Conservation (phyloP, 2,888 invertebrate species). For the Mycalesis mineus region DNA sequence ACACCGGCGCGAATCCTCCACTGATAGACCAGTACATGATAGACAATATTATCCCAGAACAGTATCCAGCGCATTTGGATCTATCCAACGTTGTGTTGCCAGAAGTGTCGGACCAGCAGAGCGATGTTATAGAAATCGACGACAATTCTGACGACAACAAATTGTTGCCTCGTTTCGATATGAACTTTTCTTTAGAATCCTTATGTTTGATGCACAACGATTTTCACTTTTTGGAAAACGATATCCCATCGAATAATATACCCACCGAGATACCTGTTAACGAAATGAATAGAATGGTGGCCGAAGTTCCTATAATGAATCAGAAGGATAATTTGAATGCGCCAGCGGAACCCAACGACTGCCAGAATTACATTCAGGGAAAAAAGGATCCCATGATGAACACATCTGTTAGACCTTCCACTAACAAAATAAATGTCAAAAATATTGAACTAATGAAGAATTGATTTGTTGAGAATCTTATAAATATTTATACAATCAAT, state of each 20-base stretch:
- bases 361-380: conserved; percentile 58
- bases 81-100: conserved; percentile 55
- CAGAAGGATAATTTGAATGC: conserved; percentile 53
- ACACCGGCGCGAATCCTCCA: conserved; percentile 47
- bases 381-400: conserved; percentile 74
- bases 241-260: conserved; percentile 47
- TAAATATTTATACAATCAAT: too few species aligned
- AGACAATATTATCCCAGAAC: conserved; percentile 66
- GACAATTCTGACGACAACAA: conserved; percentile 72
- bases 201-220: conserved; percentile 69
- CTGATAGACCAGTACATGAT: conserved; percentile 66
- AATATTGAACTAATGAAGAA: conserved; percentile 75
- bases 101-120: conserved; percentile 55
- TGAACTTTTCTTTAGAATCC: conserved; percentile 65
- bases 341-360: conserved; percentile 47
- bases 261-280: conserved; percentile 44
- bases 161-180: conserved; percentile 61
- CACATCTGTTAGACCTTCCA: conserved; percentile 57
- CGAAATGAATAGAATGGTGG: conserved; percentile 57
- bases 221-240: conserved; percentile 67
- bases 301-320: conserved; percentile 56
- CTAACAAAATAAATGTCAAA: conserved; percentile 71
- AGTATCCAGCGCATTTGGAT: conserved; percentile 60
- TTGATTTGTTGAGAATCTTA: too few species aligned
- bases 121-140: conserved; percentile 70